A percentile compares a stretch with the other conserved stretches of the same genome.
These are phyloP conservation scores for Tetanocera ferruginea DNA, from an alignment of 2,888 invertebrate species.

Conservation along the genomic window DNA sequence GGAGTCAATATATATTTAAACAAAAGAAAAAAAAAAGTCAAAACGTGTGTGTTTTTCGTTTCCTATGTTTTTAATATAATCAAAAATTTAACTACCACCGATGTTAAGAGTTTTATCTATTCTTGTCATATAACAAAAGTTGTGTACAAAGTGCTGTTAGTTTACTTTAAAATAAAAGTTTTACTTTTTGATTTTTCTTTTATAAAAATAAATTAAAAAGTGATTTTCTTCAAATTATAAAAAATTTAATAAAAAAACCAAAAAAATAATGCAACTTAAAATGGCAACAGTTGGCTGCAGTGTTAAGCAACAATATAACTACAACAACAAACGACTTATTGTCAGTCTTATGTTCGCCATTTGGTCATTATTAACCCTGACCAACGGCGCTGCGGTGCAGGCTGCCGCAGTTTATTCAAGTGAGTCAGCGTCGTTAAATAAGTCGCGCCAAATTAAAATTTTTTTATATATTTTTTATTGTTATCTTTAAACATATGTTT, in stretches of 20 bases:
- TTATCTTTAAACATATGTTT: no score
- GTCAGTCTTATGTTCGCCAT: conserved; percentile 57
- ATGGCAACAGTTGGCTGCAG: conserved; percentile 55
- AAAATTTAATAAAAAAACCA: not conserved
- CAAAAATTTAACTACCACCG: no score
- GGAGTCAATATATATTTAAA: not conserved
- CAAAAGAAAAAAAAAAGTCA: not conserved
- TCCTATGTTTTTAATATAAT: not conserved
- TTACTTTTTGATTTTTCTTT: not conserved
- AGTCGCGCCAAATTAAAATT: not conserved
- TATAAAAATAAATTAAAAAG: not conserved
- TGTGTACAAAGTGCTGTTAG: not conserved
- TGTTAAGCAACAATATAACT: conserved; percentile 43
- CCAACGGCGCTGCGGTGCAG: conserved; percentile 56
- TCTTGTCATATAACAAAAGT: no score
- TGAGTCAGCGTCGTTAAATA: conserved; percentile 53
- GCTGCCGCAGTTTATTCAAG: conserved; percentile 67
- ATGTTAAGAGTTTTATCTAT: no score
- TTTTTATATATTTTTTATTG: no score
- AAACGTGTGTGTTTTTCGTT: not conserved
- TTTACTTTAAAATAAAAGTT: not conserved
- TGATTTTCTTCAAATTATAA: not conserved
- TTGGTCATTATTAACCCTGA: conserved; percentile 59
- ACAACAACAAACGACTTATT: conserved; percentile 41
- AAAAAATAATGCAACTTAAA: conserved; percentile 36